These are phyloP conservation scores for Oligia strigilis DNA, from an alignment of 2,888 invertebrate species.

Conservation along the genomic window DNA sequence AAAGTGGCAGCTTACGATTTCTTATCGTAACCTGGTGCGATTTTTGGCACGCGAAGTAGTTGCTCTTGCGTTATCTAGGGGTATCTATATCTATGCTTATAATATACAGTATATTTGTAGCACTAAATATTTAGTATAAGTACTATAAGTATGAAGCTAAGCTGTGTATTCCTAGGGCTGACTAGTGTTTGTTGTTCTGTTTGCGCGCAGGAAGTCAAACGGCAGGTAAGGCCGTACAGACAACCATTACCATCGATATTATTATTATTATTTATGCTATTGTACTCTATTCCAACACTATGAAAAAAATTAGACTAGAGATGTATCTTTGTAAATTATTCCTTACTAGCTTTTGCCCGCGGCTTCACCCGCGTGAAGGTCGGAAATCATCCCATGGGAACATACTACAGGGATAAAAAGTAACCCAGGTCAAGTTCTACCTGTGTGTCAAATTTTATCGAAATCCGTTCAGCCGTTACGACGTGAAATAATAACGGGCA, in stretches of 20 bases:
- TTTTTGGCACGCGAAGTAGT: no score
- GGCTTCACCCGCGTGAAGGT: no score
- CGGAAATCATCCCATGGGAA: background rate
- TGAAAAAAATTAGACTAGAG: constrained; percentile 47
- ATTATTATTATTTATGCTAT: constrained; percentile 65
- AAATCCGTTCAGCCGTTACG: no score
- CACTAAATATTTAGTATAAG: constrained; percentile 25
- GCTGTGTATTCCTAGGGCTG: constrained; percentile 68
- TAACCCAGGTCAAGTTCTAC: background rate
- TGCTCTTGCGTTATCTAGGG: no score
- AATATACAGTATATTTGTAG: constrained; percentile 1
- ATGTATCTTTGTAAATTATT: constrained; percentile 38
- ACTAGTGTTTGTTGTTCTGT: constrained; percentile 83
- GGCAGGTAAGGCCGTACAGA: constrained; percentile 86
- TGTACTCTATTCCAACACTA: constrained; percentile 20
- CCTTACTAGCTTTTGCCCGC: no score
- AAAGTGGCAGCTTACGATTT: no score
- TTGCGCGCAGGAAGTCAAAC: constrained; percentile 88
- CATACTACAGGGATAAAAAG: background rate
- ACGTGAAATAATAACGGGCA: no score
- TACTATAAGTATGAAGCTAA: constrained; percentile 49
- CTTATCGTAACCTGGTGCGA: no score
- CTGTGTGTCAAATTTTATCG: no score
- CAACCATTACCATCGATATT: constrained; percentile 62
- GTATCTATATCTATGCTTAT: no score